Evolutionary conservation across 2,888 invertebrate species (phyloP), one percentile per base, ranked within the genome.

Genomic region (Podotricha telesiphe): DNA sequence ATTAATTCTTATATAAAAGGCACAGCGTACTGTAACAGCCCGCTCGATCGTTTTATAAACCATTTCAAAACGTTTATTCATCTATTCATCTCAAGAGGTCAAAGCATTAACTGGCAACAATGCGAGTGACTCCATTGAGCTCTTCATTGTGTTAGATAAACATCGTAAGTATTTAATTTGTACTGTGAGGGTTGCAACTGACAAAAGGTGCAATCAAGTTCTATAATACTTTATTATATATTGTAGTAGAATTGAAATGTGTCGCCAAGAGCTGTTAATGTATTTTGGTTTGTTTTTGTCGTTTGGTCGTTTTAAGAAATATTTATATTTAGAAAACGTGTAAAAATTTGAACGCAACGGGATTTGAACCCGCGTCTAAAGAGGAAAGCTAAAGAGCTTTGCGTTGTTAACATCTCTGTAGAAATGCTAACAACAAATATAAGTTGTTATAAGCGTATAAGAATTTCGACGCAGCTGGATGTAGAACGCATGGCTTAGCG

Each of bases 151-250:
- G 58, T 50, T 20, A 66, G 66, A 66, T 66, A 66, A 56, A 22
- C 34, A 48, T 66, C 59, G 45, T 45, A 66, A 66, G 66, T 66
- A 58, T 50, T 58, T 66, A 66, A 66, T 58, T 65, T 42, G 66
- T 66, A 48, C n/a, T 47, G 47, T 37, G 65, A 56, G 65, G 65
- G 58, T 22, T 22, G 48, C 37, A 48, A 42, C 58, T 17, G 58
- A 50, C 47, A 15, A 50, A 50, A 40, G 40, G 58, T 48, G 48
- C 22, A n/a, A 59, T 28, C 42, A 59, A 10, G 10, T 59, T 45
- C 8, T n/a, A 22, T 42, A 59, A 22, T n/a, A n/a, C 42, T 22
- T 45, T 59, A 42, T n/a, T 59, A 6, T 15, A 10, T 58, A 7
- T n/a, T 42, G 42, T 42, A 42, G 1, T 58, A 5, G 7, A 6